Evolutionary conservation across 2,888 invertebrate genomes (phyloP).

Genomic region (Noctuana brunneofusca): DNA sequence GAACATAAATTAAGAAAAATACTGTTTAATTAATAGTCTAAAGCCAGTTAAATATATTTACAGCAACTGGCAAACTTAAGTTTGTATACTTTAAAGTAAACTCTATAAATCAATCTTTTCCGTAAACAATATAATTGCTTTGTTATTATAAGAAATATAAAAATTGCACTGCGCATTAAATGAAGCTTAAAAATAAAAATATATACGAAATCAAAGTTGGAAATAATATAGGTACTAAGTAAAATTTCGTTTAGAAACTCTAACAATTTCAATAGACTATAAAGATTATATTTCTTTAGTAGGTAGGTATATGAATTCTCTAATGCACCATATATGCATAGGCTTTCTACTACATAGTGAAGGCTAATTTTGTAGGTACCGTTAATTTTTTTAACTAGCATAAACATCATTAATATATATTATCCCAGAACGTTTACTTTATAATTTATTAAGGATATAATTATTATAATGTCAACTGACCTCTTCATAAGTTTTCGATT

Average conservation of each 20-base stretch:
- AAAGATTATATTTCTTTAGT: slow-evolving; percentile 40
- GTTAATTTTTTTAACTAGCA: slow-evolving; percentile 44
- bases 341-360: slow-evolving; percentile 60
- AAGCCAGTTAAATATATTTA: slow-evolving; percentile 72
- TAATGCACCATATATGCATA: slow-evolving; percentile 65
- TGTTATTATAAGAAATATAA: slow-evolving; percentile 36
- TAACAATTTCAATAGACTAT: slow-evolving; percentile 45
- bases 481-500: slow-evolving; percentile 14
- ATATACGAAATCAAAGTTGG: slow-evolving; percentile 30
- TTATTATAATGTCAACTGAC: background rate
- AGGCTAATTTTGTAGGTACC: slow-evolving; percentile 75
- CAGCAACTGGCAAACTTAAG: slow-evolving; percentile 69
- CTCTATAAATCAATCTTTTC: slow-evolving; percentile 34
- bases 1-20: slow-evolving; percentile 81
- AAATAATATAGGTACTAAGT: slow-evolving; percentile 37
- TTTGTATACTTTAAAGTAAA: slow-evolving; percentile 39
- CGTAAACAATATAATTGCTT: slow-evolving; percentile 31
- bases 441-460: background rate
- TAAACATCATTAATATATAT: slow-evolving; percentile 10
- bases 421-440: slow-evolving; percentile 1
- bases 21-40: slow-evolving; percentile 77
- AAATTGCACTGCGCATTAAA: slow-evolving; percentile 43
- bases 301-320: slow-evolving; percentile 47
- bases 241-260: slow-evolving; percentile 42
- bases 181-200: slow-evolving; percentile 34